These are phyloP conservation scores for Balearica regulorum DNA, from an alignment of 2,797 vertebrate genomes.

Conservation along the genomic window DNA sequence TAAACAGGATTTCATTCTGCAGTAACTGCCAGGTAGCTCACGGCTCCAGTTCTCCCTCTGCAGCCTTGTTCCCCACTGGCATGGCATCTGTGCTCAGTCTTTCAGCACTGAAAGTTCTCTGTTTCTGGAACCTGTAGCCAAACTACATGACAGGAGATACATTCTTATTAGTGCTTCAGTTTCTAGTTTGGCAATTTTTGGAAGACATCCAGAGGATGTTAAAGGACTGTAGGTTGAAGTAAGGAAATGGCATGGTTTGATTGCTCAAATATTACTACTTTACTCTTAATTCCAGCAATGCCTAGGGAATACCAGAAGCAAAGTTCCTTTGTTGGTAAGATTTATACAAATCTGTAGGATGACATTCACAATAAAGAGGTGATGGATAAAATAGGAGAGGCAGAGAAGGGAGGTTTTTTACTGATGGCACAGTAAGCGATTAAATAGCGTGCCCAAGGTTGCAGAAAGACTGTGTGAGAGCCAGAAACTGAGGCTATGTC, in stretches of 20 bases:
- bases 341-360: not conserved
- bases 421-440: not conserved
- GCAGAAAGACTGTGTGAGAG: not conserved
- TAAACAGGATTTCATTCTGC: not conserved
- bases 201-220: not conserved
- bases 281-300: not conserved
- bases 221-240: not conserved
- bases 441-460: not conserved
- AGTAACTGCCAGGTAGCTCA: slow-evolving; percentile 7
- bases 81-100: slow-evolving; percentile 17
- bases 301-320: not conserved
- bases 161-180: slow-evolving; percentile 18
- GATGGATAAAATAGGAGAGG: not conserved
- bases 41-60: slow-evolving; percentile 17
- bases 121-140: not conserved
- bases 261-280: not conserved
- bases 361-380: not conserved
- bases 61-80: not conserved
- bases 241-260: not conserved
- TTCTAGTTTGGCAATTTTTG: not conserved
- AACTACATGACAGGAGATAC: slow-evolving; percentile 8
- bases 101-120: not conserved
- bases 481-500: not conserved
- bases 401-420: not conserved
- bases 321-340: not conserved